Percentiles rank a stretch among this genome's conserved stretches.
Evolutionary conservation across 2,888 invertebrate species (phyloP).

Genomic region (Cheilosia pagana): DNA sequence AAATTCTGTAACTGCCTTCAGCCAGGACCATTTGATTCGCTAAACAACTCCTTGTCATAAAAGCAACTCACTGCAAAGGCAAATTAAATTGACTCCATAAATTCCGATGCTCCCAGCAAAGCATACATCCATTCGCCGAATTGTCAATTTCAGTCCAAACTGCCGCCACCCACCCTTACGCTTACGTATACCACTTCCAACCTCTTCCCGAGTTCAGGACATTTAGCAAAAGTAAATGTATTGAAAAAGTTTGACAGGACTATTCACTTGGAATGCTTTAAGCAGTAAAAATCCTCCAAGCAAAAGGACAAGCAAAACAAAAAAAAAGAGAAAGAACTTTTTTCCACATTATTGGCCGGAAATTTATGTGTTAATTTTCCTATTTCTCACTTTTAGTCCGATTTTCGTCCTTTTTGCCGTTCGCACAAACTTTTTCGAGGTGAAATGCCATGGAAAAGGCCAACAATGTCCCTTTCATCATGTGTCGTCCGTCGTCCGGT

Average conservation of each 20-base stretch:
- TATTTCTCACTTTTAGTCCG: conserved; percentile 66
- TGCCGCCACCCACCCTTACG: background rate
- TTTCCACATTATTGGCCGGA: conserved; percentile 71
- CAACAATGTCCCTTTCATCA: conserved; percentile 46
- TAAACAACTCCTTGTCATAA: too few species aligned
- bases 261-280: conserved; percentile 79
- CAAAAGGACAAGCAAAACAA: conserved; percentile 29
- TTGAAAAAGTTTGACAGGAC: conserved; percentile 79
- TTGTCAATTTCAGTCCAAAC: conserved; percentile 51
- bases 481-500: conserved; percentile 64
- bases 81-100: conserved; percentile 55
- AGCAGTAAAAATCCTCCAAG: conserved; percentile 66
- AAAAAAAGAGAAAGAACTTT: conserved; percentile 62
- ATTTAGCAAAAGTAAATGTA: conserved; percentile 74
- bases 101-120: conserved; percentile 25
- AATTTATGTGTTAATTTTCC: conserved; percentile 83
- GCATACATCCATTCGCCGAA: background rate
- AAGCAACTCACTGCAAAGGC: conserved; percentile 21
- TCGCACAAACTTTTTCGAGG: conserved; percentile 60
- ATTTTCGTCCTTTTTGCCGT: conserved; percentile 72
- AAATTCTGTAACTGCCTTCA: too few species aligned
- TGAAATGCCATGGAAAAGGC: conserved; percentile 39
- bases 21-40: too few species aligned
- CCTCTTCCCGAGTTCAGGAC: conserved; percentile 3
- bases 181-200: too few species aligned